A percentile compares a stretch with the other conserved stretches of the same genome.
Evolutionary conservation across 2,797 vertebrate species (phyloP).

Genomic region (Helicolenus hilgendorfi): DNA sequence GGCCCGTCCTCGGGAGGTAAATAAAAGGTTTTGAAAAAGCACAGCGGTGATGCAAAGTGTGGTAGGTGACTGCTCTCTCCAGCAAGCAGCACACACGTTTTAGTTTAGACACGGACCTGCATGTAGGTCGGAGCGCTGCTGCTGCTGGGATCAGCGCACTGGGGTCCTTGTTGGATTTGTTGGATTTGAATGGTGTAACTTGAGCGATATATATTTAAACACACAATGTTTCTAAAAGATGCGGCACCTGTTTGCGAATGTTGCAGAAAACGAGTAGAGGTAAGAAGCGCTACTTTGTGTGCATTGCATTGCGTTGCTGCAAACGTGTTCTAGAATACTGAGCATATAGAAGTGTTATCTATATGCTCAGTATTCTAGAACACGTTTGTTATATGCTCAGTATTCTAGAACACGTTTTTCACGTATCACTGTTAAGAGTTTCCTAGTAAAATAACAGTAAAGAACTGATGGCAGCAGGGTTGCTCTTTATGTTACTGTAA

Average conservation of each 20-base stretch:
- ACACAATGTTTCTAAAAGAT: constrained; percentile 87
- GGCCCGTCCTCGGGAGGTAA: constrained; percentile 81
- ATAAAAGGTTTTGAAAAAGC: constrained; percentile 83
- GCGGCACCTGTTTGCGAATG: constrained; percentile 88
- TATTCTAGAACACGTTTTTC: background rate
- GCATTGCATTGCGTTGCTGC: background rate
- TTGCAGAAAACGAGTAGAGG: constrained; percentile 88
- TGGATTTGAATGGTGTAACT: constrained; percentile 39
- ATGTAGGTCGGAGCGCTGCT: constrained; percentile 15
- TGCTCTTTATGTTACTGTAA: no score
- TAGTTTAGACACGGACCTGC: constrained; percentile 20
- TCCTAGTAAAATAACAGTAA: no score
- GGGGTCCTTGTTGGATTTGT: constrained; percentile 14
- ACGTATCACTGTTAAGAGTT: background rate
- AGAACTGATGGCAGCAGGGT: no score
- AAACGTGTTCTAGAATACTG: background rate
- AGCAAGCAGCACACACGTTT: constrained; percentile 36
- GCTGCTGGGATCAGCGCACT: constrained; percentile 32
- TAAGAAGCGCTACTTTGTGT: constrained; percentile 48
- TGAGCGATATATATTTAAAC: background rate
- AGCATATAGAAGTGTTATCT: no score
- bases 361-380: no score
- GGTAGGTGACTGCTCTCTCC: constrained; percentile 47
- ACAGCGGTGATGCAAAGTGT: constrained; percentile 79
- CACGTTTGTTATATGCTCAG: background rate